Evolutionary conservation across 2,888 invertebrate genomes (phyloP), one percentile per base, ranked within the genome.

Genomic region (Drosophila multiciliata): DNA sequence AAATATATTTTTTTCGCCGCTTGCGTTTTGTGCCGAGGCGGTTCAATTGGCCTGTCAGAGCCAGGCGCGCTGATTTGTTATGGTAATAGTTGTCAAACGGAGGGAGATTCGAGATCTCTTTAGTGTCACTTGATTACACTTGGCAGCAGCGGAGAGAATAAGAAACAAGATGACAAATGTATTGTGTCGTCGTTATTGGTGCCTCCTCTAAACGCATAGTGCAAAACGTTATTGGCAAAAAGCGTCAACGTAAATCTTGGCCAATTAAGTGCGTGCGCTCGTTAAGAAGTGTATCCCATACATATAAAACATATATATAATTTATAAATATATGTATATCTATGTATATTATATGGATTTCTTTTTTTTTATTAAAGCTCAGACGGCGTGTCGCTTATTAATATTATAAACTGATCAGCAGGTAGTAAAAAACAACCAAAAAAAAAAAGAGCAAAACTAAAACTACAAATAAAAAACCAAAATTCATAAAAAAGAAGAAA

Each of bases 41-140:
- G 79, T 78, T 84, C 90, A 88, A 86, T 86, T 87, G 87, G 89
- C 78, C 85, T 86, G 88, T 88, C 85, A 80, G 60, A 76, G 89
- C 60, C 88, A 86, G 87, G 68, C 86, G 70, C 81, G 73, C 84
- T 85, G 88, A 85, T 85, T 85, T 85, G 85, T 86, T 85, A 85
- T 85, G 85, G 85, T 85, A 85, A 85, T 85, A 85, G 85, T 85
- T 85, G 85, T 85, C 85, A 85, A 75, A 86, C 78, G 73, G 83
- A 73, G 70, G 70, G 68, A 80, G 83, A 73, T 83, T 85, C 85
- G 74, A 86, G 88, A 83, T 82, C 86, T 85, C 86, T 83, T 88
- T 78, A 80, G 73, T 82, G 85, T 75, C 80, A 86, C 85, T 86
- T 86, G 85, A 86, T 86, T 86, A 86, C 82, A 80, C 88, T 86